phyloP scores from a whole-genome alignment of 1,140 invertebrate species.

The Zaprionus lachaisei region DNA sequence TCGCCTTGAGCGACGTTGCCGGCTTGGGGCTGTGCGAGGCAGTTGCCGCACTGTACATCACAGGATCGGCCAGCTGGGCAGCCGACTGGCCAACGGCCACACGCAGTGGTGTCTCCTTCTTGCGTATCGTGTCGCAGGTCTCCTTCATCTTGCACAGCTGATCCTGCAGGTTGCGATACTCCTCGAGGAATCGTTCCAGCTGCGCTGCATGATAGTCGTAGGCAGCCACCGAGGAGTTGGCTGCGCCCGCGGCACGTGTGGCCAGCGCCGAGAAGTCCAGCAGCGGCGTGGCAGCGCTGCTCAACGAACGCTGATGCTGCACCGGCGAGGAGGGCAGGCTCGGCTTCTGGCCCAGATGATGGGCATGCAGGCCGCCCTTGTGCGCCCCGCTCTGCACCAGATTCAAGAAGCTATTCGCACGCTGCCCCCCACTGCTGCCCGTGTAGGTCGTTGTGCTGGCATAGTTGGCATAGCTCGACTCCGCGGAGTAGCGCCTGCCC shows the following conservation, averaged over 20 bases:
- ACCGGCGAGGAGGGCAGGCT: slow-evolving; percentile 78
- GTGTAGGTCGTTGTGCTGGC: slow-evolving; percentile 73
- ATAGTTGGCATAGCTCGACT: slow-evolving; percentile 79
- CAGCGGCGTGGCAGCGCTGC: slow-evolving; percentile 79
- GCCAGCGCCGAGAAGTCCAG: slow-evolving; percentile 75
- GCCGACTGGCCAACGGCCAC: slow-evolving; percentile 78
- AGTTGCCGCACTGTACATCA: slow-evolving; percentile 80
- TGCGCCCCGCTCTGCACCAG: slow-evolving; percentile 76
- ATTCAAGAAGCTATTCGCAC: slow-evolving; percentile 81
- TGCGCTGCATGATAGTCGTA: slow-evolving; percentile 92
- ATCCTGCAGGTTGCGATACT: slow-evolving; percentile 90
- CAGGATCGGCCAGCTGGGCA: slow-evolving; percentile 80
- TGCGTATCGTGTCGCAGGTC: slow-evolving; percentile 88
- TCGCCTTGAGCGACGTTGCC: slow-evolving; percentile 86
- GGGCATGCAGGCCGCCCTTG: slow-evolving; percentile 49
- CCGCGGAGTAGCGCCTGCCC: slow-evolving; percentile 75
- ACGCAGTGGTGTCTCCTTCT: slow-evolving; percentile 85
- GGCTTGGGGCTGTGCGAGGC: slow-evolving; percentile 84
- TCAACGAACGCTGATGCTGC: slow-evolving; percentile 78
- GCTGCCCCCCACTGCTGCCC: slow-evolving; percentile 60
- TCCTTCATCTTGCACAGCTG: slow-evolving; percentile 91
- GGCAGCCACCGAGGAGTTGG: slow-evolving; percentile 85
- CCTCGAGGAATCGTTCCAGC: slow-evolving; percentile 90
- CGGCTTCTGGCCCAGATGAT: slow-evolving; percentile 54
- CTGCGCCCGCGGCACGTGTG: slow-evolving; percentile 58